phyloP scores from a whole-genome alignment of 2,888 invertebrate species.

The Drosophila formosana region DNA sequence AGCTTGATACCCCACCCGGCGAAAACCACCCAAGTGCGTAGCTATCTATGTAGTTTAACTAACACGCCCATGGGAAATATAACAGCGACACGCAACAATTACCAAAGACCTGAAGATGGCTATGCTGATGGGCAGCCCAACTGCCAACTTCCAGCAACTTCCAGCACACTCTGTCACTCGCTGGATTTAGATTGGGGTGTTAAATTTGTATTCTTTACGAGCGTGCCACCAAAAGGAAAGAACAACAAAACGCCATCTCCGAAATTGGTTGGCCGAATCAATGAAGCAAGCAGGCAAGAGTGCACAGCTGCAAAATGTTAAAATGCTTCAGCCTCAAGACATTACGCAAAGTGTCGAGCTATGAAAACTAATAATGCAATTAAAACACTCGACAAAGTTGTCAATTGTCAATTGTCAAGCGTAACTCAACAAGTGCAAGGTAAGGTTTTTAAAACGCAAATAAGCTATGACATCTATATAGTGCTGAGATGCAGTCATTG shows the following conservation, averaged over 20 bases:
- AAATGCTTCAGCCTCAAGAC: constrained; percentile 2
- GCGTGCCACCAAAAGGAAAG: constrained; percentile 17
- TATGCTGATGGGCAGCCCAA: constrained; percentile 39
- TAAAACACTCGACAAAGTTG: constrained; percentile 72
- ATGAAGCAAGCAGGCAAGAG: constrained; percentile 3
- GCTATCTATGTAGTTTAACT: constrained; percentile 38
- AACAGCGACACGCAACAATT: constrained; percentile 76
- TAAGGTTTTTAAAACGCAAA: constrained; percentile 72
- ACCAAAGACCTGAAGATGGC: constrained; percentile 51
- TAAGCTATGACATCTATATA: constrained; percentile 33
- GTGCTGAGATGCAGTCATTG: neutral
- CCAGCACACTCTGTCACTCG: neutral
- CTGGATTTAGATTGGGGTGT: constrained; percentile 27
- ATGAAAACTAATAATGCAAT: constrained; percentile 76
- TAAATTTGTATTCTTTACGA: constrained; percentile 39
- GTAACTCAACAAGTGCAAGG: constrained; percentile 65
- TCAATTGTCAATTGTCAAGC: constrained; percentile 68
- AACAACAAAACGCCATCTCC: neutral
- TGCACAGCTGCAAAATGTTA: neutral
- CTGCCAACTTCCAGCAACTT: too few relatives aligned
- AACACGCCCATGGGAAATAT: constrained; percentile 76
- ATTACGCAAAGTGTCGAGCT: constrained; percentile 51
- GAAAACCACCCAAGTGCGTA: constrained; percentile 46
- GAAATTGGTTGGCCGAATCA: constrained; percentile 29
- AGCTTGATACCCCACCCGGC: constrained; percentile 41